Conservation (phyloP, 2,797 vertebrate genomes). For the Melanogrammus aeglefinus region DNA sequence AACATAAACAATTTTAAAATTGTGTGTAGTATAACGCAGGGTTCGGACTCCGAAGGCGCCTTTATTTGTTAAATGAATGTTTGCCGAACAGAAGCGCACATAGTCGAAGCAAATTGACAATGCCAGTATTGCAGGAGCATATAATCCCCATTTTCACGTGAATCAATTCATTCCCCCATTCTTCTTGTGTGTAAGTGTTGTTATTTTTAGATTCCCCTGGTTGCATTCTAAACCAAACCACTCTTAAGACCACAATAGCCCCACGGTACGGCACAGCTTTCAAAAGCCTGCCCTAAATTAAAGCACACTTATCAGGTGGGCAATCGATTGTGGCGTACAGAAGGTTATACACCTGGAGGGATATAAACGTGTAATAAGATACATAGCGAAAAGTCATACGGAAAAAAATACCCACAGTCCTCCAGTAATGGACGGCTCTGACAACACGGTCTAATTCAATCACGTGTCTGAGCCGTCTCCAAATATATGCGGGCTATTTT, state of each 20-base stretch:
- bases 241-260: not conserved
- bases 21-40: no score
- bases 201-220: not conserved
- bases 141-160: not conserved
- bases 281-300: not conserved
- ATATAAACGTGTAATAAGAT: conserved; percentile 39
- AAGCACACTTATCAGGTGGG: not conserved
- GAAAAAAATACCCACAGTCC: conserved; percentile 63
- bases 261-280: not conserved
- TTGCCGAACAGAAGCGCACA: not conserved
- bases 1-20: no score
- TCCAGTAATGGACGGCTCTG: conserved; percentile 54
- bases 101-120: no score
- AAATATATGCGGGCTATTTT: conserved; percentile 64
- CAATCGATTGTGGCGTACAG: conserved; percentile 14
- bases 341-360: conserved; percentile 27
- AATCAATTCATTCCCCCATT: not conserved
- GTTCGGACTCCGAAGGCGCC: not conserved
- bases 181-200: not conserved
- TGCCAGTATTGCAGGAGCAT: not conserved
- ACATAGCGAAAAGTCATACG: conserved; percentile 46
- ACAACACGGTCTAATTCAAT: conserved; percentile 65
- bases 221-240: not conserved
- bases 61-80: not conserved
- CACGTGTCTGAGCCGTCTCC: conserved; percentile 62